Base-by-base conservation (phyloP, 2,797 vertebrate genomes). In the Spea hammondii region DNA sequence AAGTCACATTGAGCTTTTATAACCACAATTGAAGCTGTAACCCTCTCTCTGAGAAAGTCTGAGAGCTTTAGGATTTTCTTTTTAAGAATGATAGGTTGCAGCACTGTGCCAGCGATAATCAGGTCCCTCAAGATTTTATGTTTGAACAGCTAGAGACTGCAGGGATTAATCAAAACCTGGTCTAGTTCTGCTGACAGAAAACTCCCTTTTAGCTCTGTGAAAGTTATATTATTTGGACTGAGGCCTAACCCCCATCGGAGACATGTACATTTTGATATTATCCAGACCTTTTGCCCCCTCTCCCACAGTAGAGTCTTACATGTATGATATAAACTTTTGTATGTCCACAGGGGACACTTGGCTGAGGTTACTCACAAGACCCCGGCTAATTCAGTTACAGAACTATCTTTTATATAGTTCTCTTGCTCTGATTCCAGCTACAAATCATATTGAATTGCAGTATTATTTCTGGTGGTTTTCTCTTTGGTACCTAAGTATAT, bases 31-130 rank as follows among this genome's bases (percentile, higher is more conserved):
- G 79, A 65, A 9, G 59, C 32, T 9, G 59, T 62, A 65, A 54
- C 79, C 65, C 75, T 73, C 75, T 82, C 54, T 59, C 64, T 62
- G 62, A 72, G 74, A 77, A 81, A 62, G 75, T 82, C 70, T 73
- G 71, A 64, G 59, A 73, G 79, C 55, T 82, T 72, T 65, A 48
- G 55, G 70, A 82, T 82, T 82, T 82, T 73, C 79, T 77, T 64
- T 62, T 65, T 77, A 82, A 82, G 79, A 82, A 82, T 77, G 79
- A 82, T 82, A 73, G 79, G 74, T 82, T 67, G 64, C 70, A 77
- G 79, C 70, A 60, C 70, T 13, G 48, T 77, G 74, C 70, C 74
- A 73, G 75, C 70, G 70, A 76, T 82, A 77, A 82, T 77, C 79
- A 82, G 74, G 75, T 77, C 70, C 75, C 79, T 77, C 44, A 69